Evolutionary conservation across 2,888 invertebrate genomes (phyloP).

Genomic region (Pseudococcus longispinus): DNA sequence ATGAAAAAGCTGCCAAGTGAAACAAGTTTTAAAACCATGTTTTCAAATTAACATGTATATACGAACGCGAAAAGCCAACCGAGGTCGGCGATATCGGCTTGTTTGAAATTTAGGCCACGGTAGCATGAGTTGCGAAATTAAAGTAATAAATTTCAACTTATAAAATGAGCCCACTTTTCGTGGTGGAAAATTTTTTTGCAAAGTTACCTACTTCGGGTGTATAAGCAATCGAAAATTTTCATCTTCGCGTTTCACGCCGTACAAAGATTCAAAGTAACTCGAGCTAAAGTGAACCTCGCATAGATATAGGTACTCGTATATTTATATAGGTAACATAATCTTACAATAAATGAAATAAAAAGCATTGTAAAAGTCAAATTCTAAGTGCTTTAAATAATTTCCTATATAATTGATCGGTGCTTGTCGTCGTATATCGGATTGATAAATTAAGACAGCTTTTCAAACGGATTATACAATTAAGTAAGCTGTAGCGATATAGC

Average conservation of each 20-base stretch:
- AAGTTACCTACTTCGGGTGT: neutral
- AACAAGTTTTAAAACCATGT: neutral
- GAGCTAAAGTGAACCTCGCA: neutral
- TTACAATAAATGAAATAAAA: neutral
- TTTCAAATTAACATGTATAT: neutral
- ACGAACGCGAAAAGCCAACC: neutral
- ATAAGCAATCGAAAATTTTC: neutral
- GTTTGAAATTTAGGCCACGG: slow-evolving; percentile 11
- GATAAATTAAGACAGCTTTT: slow-evolving; percentile 1
- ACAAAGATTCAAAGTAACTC: neutral
- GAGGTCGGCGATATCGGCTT: neutral
- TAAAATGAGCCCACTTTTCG: neutral
- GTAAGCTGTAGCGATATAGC: neutral
- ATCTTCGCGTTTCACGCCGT: neutral
- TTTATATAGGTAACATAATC: neutral
- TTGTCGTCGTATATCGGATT: neutral
- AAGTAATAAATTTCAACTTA: slow-evolving; percentile 5
- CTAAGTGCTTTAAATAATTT: neutral
- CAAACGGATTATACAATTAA: slow-evolving; percentile 1
- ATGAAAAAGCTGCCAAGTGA: neutral
- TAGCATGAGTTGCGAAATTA: neutral
- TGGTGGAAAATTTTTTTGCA: neutral
- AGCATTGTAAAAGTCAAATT: neutral
- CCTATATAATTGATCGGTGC: slow-evolving; percentile 2
- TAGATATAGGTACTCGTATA: neutral